Evolutionary conservation across 2,888 invertebrate species (phyloP), one percentile per base, ranked within the genome.

Genomic region (Copidosoma aretas): DNA sequence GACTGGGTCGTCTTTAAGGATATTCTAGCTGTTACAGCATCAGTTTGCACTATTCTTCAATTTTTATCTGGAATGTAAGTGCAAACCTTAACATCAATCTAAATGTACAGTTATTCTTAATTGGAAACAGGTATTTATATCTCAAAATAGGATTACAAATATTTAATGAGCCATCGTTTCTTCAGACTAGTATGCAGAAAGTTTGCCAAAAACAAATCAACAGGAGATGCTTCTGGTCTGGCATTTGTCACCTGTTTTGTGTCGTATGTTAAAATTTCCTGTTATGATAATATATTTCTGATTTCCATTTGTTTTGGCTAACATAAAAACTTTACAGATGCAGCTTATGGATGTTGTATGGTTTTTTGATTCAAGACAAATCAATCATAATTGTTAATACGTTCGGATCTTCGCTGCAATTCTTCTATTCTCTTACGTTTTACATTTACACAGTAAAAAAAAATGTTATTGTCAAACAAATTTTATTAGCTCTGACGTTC

Each of bases 11-110:
- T 46, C 14, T 58, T 64, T 25, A 71, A 67, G 67, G 69, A 71
- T 57, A 62, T 71, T 64, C 79, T 88, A 60, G 87, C 87, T 12
- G 79, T 84, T 4, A 85, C 89, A 54, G 94, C 94, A 49, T 92
- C 93, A 58, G 84, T 91, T 70, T 90, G 91, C 73, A 94, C 94
- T 19, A 89, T 94, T 75, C 84, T 93, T 71, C 93, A 94, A 81
- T 95, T 93, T 87, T 85, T 95, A 75, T 91, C 94, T 70, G 95
- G 95, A 85, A 88, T 89, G 95, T 95, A 88, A 90, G 92, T 89
- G 56, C 58, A 58, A 24, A 49, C 14, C 56, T 15, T 58, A 41
- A 39, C 12, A 32, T 32, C 32, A 32, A 32, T 32, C 3, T 32
- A 32, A 32, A 32, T 32, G n/a, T n/a, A 32, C 56, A 56, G 43